Base-by-base conservation (phyloP, 2,888 invertebrate species). In the Pemphredon lugubris region DNA sequence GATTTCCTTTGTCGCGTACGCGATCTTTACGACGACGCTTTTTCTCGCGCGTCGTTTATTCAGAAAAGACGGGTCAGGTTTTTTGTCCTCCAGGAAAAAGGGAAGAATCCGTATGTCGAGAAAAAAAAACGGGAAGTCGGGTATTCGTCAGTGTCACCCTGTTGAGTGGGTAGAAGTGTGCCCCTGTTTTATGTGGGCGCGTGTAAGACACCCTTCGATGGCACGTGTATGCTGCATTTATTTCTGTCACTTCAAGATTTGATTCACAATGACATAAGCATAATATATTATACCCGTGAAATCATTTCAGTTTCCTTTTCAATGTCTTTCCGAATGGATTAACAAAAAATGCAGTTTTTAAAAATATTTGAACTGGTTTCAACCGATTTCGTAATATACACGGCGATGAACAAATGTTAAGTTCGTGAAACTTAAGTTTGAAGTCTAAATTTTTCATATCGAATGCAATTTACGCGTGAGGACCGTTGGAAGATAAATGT, bases 51-150 rank as follows among this genome's bases (percentile, higher is more conserved):
- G 23, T 68, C 65, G 18, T 65, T 75, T 48, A 59, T 76, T 71
- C 50, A 30, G 16, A 44, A 63, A 68, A 58, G 42, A 53, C 32
- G 53, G 61, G 40, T 30, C 37, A 34, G 5, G 11, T 74, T 61
- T 59, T 61, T 64, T 40, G 26, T 47, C 11, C 9, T 2, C 21
- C 42, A 50, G 47, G 45, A 42, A 73, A 68, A 54, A 55, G 68
- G 69, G 73, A 75, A 69, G 73, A 59, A 57, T 53, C 23, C 34
- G 32, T 13, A 63, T 51, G 47, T 47, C 40, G 44, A 11, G 23
- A 40, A 53, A 75, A 75, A 75, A 75, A 66, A 75, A 66, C 75
- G 75, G 75, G 76, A 76, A 76, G 76, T 63, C 59, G 72, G 67
- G 58, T 64, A 64, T 75, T 71, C 75, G 64, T 76, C 60, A 75